phyloP scores from a whole-genome alignment of 2,113 vertebrate species.

The Catagonus wagneri region DNA sequence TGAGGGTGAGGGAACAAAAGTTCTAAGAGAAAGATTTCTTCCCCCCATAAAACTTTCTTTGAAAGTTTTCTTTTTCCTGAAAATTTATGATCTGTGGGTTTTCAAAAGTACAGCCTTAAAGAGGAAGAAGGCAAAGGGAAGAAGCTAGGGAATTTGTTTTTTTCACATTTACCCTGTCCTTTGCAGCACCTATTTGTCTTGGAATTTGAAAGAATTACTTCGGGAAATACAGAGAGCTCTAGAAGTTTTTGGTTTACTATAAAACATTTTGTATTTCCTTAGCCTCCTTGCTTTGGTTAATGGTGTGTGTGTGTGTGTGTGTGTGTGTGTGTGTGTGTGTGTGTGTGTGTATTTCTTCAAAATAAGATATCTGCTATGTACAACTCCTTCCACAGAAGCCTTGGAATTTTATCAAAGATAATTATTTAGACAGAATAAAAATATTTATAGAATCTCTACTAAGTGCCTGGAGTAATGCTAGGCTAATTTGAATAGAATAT shows the following conservation, averaged over 20 bases:
- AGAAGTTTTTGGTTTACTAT: not conserved
- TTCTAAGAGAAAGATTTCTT: not conserved
- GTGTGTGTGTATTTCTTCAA: not conserved
- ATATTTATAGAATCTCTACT: not conserved
- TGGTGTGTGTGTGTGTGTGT: not conserved
- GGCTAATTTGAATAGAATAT: not conserved
- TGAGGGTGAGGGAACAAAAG: not conserved
- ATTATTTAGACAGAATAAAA: not conserved
- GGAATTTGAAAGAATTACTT: conserved; percentile 47
- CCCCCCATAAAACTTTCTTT: not conserved
- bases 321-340: not conserved
- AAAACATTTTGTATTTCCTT: conserved; percentile 13
- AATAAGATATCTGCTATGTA: not conserved
- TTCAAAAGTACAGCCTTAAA: not conserved
- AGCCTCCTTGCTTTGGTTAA: not conserved
- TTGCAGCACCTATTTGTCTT: not conserved
- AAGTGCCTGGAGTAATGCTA: not conserved
- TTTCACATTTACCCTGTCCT: not conserved
- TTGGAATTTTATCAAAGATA: not conserved
- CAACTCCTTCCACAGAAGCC: not conserved
- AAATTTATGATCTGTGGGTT: not conserved
- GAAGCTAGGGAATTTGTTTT: not conserved
- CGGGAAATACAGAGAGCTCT: not conserved
- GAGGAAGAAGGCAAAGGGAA: not conserved
- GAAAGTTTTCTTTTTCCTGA: not conserved